Percentiles rank a stretch among this genome's conserved stretches.
Conservation (phyloP, 2,113 vertebrate genomes). For the Crypturellus undulatus region DNA sequence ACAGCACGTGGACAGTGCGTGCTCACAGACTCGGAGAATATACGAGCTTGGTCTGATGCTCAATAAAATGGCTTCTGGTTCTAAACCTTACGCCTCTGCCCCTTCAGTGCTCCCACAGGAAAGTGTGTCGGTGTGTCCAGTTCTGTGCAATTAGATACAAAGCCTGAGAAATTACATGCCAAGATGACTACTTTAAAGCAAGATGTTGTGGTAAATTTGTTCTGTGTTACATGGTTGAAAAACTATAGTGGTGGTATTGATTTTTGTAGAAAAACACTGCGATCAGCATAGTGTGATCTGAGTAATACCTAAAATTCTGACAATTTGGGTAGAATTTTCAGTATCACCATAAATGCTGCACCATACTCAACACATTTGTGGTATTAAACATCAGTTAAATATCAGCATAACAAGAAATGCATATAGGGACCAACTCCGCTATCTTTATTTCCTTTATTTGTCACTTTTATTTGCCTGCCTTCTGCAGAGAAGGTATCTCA, state of each 20-base stretch:
- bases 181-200: neutral
- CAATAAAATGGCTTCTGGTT: too few species aligned
- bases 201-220: neutral
- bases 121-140: neutral
- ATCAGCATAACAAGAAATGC: neutral
- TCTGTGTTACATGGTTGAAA: neutral
- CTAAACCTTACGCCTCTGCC: too few species aligned
- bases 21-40: too few species aligned
- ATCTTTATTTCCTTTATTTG: neutral
- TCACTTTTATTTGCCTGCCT: neutral
- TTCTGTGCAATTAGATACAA: neutral
- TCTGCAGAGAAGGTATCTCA: neutral
- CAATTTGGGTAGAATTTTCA: neutral
- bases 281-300: neutral
- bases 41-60: too few species aligned
- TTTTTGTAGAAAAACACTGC: neutral
- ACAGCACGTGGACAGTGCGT: too few species aligned
- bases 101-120: neutral
- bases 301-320: neutral
- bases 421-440: neutral
- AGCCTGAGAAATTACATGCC: neutral
- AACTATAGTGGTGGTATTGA: neutral
- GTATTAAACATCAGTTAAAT: neutral
- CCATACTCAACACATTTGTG: neutral
- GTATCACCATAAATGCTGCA: neutral